These are phyloP conservation scores for Muscicapa striata DNA, from an alignment of 2,797 vertebrate genomes.

Conservation along the genomic window DNA sequence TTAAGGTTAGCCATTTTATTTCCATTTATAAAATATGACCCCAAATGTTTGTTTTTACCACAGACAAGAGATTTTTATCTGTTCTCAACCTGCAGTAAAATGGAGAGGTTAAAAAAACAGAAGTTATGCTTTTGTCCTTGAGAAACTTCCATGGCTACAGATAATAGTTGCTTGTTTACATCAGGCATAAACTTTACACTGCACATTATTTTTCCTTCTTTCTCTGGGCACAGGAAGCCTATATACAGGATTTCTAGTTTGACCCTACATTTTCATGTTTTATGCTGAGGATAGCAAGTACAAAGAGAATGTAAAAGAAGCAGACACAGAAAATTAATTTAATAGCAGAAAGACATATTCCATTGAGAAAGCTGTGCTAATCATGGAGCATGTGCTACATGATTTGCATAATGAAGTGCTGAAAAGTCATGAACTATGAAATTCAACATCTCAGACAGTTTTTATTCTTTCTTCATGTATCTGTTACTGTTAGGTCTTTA, in stretches of 20 bases:
- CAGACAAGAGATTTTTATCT: conserved; percentile 32
- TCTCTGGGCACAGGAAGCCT: not conserved
- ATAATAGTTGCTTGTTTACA: not conserved
- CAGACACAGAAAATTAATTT: conserved; percentile 10
- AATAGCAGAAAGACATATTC: not conserved
- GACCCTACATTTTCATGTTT: not conserved
- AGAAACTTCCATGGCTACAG: not conserved
- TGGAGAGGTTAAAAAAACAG: not conserved
- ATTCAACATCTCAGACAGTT: not conserved
- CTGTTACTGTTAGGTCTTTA: not conserved
- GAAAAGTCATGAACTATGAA: conserved; percentile 25
- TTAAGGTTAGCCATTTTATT: conserved; percentile 30
- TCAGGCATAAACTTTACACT: not conserved
- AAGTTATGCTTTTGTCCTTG: conserved; percentile 32
- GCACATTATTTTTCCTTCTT: not conserved
- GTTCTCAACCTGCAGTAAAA: conserved; percentile 25
- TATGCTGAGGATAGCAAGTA: not conserved
- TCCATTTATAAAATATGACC: not conserved
- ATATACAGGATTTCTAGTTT: not conserved
- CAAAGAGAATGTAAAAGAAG: not conserved
- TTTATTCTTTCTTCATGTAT: not conserved
- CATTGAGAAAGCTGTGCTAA: not conserved
- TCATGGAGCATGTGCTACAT: not conserved
- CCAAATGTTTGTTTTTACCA: not conserved
- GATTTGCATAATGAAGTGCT: conserved; percentile 26